Evolutionary conservation across 2,113 vertebrate genomes (phyloP).

Genomic region (Seriola dumerili): DNA sequence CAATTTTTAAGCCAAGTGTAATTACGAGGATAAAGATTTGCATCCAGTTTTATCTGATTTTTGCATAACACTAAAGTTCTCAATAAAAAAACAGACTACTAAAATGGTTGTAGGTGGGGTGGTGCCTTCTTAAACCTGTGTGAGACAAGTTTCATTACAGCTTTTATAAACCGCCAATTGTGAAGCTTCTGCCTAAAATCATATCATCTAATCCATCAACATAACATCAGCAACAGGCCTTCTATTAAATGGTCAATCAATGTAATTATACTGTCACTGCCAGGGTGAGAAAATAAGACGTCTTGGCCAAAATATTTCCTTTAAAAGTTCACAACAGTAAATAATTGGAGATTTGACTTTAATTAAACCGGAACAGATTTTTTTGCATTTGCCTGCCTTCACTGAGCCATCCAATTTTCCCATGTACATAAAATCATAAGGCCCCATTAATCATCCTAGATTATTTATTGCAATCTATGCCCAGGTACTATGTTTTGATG

Average conservation of each 20-base stretch:
- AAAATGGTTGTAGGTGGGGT: neutral
- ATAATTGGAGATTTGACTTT: neutral
- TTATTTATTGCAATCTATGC: neutral
- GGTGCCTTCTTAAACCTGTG: neutral
- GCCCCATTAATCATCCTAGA: neutral
- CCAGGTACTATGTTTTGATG: neutral
- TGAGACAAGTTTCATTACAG: neutral
- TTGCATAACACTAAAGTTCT: neutral
- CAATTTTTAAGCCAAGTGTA: too few species aligned
- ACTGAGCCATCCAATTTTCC: neutral
- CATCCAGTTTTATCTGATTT: neutral
- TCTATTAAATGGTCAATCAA: slow-evolving; percentile 1
- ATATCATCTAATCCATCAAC: neutral
- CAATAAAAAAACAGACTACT: neutral
- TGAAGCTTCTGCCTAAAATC: neutral
- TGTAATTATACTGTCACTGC: neutral
- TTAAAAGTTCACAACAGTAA: neutral
- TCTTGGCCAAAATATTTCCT: neutral
- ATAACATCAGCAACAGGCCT: neutral
- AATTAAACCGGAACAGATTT: neutral
- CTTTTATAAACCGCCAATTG: neutral
- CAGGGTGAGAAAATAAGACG: neutral
- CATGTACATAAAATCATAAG: neutral
- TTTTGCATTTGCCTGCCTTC: neutral
- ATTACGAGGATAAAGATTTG: too few species aligned